phyloP scores from a whole-genome alignment of 2,888 invertebrate species.

The Gastracanthus pulcherrimus region DNA sequence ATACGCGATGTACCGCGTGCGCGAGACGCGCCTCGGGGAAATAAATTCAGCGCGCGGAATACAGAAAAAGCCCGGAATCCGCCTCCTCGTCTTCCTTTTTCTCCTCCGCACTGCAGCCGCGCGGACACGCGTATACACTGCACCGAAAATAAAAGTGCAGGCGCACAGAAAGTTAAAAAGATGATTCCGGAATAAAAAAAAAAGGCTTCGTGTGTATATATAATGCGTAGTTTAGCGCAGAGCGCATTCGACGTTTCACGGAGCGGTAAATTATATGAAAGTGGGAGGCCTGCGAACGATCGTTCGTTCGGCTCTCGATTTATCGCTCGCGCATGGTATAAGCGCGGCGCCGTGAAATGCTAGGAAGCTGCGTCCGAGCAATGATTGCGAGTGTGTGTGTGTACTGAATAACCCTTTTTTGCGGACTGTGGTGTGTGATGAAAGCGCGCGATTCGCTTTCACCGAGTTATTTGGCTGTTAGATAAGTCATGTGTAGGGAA shows the following conservation, averaged over 20 bases:
- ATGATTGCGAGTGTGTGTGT: background rate
- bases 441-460: background rate
- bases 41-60: background rate
- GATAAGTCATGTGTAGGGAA: background rate
- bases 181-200: background rate
- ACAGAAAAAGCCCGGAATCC: background rate
- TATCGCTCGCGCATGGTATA: slow-evolving; percentile 23
- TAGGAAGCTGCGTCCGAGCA: background rate
- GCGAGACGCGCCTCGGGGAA: background rate
- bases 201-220: too few relatives aligned
- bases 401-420: background rate
- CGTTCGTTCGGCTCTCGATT: slow-evolving; percentile 34
- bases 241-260: background rate
- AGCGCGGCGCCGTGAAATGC: background rate
- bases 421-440: background rate
- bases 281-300: slow-evolving; percentile 4
- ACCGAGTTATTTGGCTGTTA: background rate
- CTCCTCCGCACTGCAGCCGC: too few relatives aligned
- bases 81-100: background rate
- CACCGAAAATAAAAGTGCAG: background rate
- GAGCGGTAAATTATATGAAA: slow-evolving; percentile 17
- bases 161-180: background rate
- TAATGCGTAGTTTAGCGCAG: background rate
- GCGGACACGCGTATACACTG: background rate
- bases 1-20: background rate